Base-by-base conservation (phyloP, 1,140 invertebrate species). In the Drosophila ambigua region DNA sequence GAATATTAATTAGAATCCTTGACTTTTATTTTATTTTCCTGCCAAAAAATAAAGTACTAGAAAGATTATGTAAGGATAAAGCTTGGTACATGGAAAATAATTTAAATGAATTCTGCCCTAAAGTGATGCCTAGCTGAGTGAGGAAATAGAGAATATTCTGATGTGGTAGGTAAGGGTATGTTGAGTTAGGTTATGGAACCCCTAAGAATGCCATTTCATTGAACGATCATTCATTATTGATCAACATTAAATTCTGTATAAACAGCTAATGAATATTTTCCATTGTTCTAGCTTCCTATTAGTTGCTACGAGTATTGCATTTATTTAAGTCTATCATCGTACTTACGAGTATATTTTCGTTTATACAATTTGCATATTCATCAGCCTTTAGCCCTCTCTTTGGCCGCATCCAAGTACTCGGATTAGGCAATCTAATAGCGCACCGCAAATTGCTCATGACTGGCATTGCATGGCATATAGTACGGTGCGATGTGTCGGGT, bases 381-480 rank as follows among this genome's bases (percentile, higher is more conserved):
- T 0, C 35, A 13, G 11, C 11, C 35, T 13, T 23, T 0, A 4
- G 3, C 49, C 63, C 31, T 66, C 11, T 39, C 23, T 13, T 20
- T 20, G 59, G 49, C 23, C 46, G 5, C 46, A 31, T 54, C 31
- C 23, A 46, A 26, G 13, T 31, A 46, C 43, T 9, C 55, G 53
- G 15, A 48, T 68, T 67, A 28, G 16, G 65, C 63, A 67, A 68
- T 55, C 43, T 68, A 68, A 68, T 68, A 50, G 46, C 15, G 16
- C 3, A 68, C 65, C 65, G 63, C 65, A 68, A 68, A 68, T 68
- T 67, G 63, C 49, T 68, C 63, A 48, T 68, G 49, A 68, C 65
- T 68, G 16, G 24, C 49, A 16, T 68, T 26, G 24, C 43, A 16
- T 28, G 44, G 49, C 54, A 50, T 68, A 35, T 11, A 35, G 8